These are phyloP conservation scores for Trididemnum nubilum DNA, from an alignment of 23 tunicate genomes.

Conservation along the genomic window DNA sequence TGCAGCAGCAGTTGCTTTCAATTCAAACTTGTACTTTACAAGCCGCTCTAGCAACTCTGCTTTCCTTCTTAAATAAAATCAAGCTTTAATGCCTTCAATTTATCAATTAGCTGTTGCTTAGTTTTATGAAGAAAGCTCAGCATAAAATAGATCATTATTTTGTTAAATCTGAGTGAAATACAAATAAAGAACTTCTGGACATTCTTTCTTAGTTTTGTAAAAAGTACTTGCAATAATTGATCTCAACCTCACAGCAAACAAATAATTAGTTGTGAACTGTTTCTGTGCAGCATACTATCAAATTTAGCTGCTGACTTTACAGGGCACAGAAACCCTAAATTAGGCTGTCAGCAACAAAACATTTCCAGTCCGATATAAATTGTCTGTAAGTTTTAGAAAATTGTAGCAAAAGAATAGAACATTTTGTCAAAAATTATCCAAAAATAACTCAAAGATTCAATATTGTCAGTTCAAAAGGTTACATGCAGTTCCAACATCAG, in stretches of 20 bases:
- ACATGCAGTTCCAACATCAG: too few relatives aligned
- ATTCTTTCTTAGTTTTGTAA: too few relatives aligned
- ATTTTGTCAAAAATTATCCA: too few relatives aligned
- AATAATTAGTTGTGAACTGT: not conserved
- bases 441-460: too few relatives aligned
- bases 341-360: too few relatives aligned
- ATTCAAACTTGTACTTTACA: not conserved
- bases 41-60: not conserved
- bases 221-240: too few relatives aligned
- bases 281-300: not conserved
- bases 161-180: too few relatives aligned
- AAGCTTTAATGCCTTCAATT: not conserved
- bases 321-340: constrained; percentile 3
- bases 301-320: not conserved
- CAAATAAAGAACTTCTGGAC: not conserved
- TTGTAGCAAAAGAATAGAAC: too few relatives aligned
- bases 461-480: too few relatives aligned
- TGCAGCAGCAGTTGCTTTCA: not conserved
- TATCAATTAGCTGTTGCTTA: not conserved
- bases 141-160: not conserved
- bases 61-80: not conserved
- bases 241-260: too few relatives aligned
- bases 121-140: not conserved
- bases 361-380: too few relatives aligned
- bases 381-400: too few relatives aligned